Percentiles rank a stretch among this genome's conserved stretches.
Conservation (phyloP, 2,113 vertebrate species). For the Paraplagusia blochii region DNA sequence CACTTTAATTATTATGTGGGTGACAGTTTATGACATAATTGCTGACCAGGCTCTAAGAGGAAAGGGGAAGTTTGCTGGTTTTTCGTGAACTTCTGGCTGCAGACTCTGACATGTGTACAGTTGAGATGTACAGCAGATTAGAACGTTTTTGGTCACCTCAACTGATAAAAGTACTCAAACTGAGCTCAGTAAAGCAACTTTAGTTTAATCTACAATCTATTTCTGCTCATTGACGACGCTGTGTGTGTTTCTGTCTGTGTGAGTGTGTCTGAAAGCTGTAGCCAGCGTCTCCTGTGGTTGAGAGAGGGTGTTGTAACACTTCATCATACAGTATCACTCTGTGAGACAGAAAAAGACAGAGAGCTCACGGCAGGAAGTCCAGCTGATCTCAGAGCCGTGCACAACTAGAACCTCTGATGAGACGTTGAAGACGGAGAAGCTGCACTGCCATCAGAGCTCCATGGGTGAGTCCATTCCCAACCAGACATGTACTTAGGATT, state of each 20-base stretch:
- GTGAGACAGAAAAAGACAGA: conserved; percentile 39
- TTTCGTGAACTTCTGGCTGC: conserved; percentile 6
- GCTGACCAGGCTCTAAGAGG: conserved; percentile 21
- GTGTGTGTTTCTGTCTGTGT: conserved; percentile 10
- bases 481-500: too few species aligned
- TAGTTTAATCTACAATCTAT: too few species aligned
- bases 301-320: conserved; percentile 47
- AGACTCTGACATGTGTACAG: conserved; percentile 1
- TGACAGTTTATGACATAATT: conserved; percentile 36
- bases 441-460: conserved; percentile 41
- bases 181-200: too few species aligned
- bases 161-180: too few species aligned
- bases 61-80: conserved; percentile 49
- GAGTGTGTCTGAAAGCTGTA: conserved; percentile 13
- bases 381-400: conserved; percentile 26
- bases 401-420: conserved; percentile 40
- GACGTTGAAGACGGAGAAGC: conserved; percentile 30
- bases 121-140: too few species aligned
- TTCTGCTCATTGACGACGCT: background rate
- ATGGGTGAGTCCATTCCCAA: conserved; percentile 52
- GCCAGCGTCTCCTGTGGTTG: conserved; percentile 35
- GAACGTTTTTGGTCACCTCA: too few species aligned
- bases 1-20: background rate
- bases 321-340: background rate
- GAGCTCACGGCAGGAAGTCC: conserved; percentile 55